phyloP scores from a whole-genome alignment of 2,888 invertebrate genomes.

The Heliconius erato region DNA sequence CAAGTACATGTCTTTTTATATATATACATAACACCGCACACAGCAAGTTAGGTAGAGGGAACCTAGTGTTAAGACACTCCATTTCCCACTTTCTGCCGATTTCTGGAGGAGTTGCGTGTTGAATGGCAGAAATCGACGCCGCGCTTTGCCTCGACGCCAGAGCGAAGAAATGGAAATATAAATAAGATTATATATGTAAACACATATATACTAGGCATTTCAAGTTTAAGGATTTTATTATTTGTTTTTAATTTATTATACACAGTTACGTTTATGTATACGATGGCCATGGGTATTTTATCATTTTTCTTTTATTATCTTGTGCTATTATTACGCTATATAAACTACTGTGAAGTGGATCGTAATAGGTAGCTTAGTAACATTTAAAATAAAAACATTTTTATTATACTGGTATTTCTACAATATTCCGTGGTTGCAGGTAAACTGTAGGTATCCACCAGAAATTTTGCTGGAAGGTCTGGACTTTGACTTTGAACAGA shows the following conservation, averaged over 20 bases:
- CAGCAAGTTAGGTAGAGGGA: no score
- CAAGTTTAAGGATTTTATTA: not conserved
- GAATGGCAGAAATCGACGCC: no score
- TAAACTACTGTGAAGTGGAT: not conserved
- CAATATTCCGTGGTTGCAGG: not conserved
- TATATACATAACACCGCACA: no score
- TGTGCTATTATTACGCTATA: not conserved
- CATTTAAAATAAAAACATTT: not conserved
- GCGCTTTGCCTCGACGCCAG: no score
- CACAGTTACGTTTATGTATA: not conserved
- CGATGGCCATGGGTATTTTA: not conserved
- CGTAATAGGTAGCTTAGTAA: not conserved
- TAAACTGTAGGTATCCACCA: not conserved
- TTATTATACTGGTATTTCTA: not conserved
- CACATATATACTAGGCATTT: not conserved
- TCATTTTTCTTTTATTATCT: not conserved
- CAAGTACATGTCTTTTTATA: no score
- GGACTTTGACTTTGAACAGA: no score
- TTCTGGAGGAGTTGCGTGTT: no score
- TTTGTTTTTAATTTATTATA: conserved; percentile 5
- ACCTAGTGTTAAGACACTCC: no score
- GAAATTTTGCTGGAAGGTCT: not conserved
- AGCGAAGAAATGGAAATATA: no score
- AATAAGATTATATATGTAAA: conserved; percentile 1
- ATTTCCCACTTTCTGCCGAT: no score